Evolutionary conservation across 2,888 invertebrate genomes (phyloP), one percentile per base, ranked within the genome.

Genomic region (Machimus atricapillus): DNA sequence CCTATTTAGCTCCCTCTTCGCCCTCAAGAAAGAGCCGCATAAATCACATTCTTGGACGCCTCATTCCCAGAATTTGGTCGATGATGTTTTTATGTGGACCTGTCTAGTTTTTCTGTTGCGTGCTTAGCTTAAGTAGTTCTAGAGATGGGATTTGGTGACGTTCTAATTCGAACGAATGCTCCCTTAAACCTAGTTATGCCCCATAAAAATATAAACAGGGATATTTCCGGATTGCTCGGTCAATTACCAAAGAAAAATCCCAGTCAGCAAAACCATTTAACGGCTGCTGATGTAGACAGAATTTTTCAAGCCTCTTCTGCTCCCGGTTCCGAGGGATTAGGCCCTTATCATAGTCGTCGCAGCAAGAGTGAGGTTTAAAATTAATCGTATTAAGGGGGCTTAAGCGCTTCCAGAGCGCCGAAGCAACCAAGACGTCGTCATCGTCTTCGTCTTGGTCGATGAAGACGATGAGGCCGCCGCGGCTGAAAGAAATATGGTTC

Each of bases 381-480:
- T 86, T 86, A 86, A 86, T 86, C 86, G 86, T 76, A 79, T 86
- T 86, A 86, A n/a, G n/a, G 58, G 78, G 79, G 14, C 37, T 43
- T 43, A 86, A 66, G 23, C 58, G 58, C 76, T 79, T 40, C 58
- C 79, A 79, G 27, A 78, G 66, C 77, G 78, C 78, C 76, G 76
- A 76, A 66, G 66, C 23, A 37, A 0, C 76, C 76, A 76, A 76
- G 40, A 40, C 76, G 76, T 27, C n/a, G 34, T 40, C 14, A 16
- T 46, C 43, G 43, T 16, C 43, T 4, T 14, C 43, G 2, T 14
- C 9, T 9, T 12, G 6, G 37, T n/a, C 52, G 66, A 8, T 0
- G 56, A 19, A 1, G 56, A 23, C 58, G 23, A 58, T 23, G 58
- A 58, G 58, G 23, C 19, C 27, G n/a, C n/a, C n/a, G n/a, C n/a